Evolutionary conservation across 2,888 invertebrate genomes (phyloP).

Genomic region (Andrena minutula): DNA sequence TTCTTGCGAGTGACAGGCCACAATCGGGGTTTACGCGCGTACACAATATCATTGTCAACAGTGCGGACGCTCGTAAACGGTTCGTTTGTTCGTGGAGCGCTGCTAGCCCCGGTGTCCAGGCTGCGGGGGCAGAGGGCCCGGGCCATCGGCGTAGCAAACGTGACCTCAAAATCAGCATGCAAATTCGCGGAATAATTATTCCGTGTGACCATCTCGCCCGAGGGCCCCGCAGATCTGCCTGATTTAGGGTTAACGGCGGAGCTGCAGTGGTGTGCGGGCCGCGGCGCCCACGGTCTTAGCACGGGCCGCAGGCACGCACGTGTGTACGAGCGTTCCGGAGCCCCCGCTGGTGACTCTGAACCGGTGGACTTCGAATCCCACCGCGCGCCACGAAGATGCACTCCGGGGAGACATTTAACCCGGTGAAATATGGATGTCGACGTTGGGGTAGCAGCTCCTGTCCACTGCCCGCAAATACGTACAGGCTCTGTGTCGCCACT

Average conservation of each 20-base stretch:
- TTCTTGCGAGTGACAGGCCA: conserved; percentile 23
- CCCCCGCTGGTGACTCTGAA: conserved; percentile 7
- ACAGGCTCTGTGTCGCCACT: neutral
- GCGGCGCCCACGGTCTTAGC: neutral
- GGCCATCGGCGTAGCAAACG: conserved; percentile 73
- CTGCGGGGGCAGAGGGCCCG: neutral
- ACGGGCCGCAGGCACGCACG: neutral
- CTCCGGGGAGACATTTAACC: conserved; percentile 62
- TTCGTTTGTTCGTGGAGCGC: conserved; percentile 42
- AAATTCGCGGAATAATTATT: conserved; percentile 83
- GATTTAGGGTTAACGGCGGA: conserved; percentile 69
- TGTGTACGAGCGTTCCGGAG: conserved; percentile 1
- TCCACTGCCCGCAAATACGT: conserved; percentile 28
- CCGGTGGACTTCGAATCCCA: conserved; percentile 43
- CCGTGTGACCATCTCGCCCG: conserved; percentile 76
- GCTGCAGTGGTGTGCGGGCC: neutral
- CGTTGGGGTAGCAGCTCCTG: conserved; percentile 15
- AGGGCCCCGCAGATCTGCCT: conserved; percentile 68
- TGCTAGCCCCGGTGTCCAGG: neutral
- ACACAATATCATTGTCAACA: conserved; percentile 46
- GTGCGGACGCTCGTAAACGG: conserved; percentile 38
- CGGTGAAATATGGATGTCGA: conserved; percentile 65
- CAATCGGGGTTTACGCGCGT: conserved; percentile 43
- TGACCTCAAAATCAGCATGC: conserved; percentile 83
- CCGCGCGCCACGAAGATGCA: conserved; percentile 37